Percentiles rank a stretch among this genome's conserved stretches.
Evolutionary conservation across 1,140 invertebrate genomes (phyloP).

Genomic region (Caenorhabditis elegans): WBcel235 BX284605.5:17686001-17686500

Average conservation of each 20-base stretch:
- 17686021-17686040: not conserved
- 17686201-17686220: not conserved
- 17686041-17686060: slow-evolving; percentile 1
- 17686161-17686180: not conserved
- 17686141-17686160: not conserved
- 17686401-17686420: no score
- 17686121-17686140: not conserved
- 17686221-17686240: not conserved
- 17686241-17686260: not conserved
- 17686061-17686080: not conserved
- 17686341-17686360: no score
- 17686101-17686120: no score
- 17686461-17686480: no score
- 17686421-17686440: no score
- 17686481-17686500: no score
- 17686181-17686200: not conserved
- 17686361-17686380: no score
- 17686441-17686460: no score
- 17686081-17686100: not conserved
- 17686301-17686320: no score
- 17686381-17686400: no score
- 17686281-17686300: no score
- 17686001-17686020: not conserved
- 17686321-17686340: no score
- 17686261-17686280: not conserved